These are phyloP conservation scores for Chlorodrepanis virens DNA, from an alignment of 2,113 vertebrate species.

Conservation along the genomic window DNA sequence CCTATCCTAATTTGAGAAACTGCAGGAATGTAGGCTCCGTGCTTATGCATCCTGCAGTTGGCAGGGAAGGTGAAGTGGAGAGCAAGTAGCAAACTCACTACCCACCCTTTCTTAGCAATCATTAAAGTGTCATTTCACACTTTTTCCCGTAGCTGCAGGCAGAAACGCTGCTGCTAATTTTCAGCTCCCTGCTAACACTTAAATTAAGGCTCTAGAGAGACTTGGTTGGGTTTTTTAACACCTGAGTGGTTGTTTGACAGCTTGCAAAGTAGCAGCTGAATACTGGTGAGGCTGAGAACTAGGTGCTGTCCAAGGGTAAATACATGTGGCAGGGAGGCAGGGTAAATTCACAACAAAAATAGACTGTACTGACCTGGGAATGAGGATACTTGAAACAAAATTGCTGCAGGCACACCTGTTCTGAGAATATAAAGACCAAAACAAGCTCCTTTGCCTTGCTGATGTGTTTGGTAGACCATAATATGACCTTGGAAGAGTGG, in stretches of 20 bases:
- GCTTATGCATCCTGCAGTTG: not conserved
- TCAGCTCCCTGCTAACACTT: conserved; percentile 58
- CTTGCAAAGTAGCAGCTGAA: conserved; percentile 55
- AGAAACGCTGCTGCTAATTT: conserved; percentile 53
- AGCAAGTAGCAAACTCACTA: conserved; percentile 11
- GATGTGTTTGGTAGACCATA: not conserved
- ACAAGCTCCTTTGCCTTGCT: not conserved
- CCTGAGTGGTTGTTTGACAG: conserved; percentile 57
- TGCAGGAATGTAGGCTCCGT: not conserved
- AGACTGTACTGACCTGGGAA: conserved; percentile 35
- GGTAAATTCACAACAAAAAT: conserved; percentile 48
- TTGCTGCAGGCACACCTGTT: conserved; percentile 1
- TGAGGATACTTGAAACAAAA: conserved; percentile 43
- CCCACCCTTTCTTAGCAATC: conserved; percentile 36
- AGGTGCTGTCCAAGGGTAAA: conserved; percentile 60
- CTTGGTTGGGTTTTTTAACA: conserved; percentile 36
- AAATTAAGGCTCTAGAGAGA: conserved; percentile 56
- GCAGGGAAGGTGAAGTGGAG: conserved; percentile 24
- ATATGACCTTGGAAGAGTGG: not conserved
- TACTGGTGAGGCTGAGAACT: conserved; percentile 40
- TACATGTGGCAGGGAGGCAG: conserved; percentile 15
- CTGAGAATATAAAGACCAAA: not conserved
- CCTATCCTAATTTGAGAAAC: not conserved
- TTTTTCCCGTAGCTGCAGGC: conserved; percentile 39
- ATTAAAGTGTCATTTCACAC: conserved; percentile 50